A percentile compares a stretch with the other conserved stretches of the same genome.
phyloP scores from a whole-genome alignment of 53 echinoderm and acorn worm species.

The Temnopleurus reevesii region DNA sequence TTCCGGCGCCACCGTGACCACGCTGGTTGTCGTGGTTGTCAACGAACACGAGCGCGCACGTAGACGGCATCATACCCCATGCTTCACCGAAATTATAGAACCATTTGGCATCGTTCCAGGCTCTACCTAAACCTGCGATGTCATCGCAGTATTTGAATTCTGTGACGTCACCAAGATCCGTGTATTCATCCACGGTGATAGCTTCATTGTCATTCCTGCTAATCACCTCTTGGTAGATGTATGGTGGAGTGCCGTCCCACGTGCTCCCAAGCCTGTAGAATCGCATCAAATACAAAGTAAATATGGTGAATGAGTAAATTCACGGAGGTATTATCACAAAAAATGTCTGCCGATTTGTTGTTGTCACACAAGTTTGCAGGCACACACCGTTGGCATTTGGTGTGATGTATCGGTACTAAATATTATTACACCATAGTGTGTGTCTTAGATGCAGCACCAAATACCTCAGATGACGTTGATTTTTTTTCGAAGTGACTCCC shows the following conservation, averaged over 20 bases:
- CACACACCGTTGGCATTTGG: too few relatives aligned
- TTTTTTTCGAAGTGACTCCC: too few relatives aligned
- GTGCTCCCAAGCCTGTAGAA: neutral
- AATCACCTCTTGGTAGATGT: slow-evolving; percentile 89
- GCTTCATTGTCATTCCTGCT: slow-evolving; percentile 69
- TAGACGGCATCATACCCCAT: slow-evolving; percentile 74
- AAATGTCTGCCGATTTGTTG: too few relatives aligned
- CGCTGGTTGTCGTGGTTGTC: slow-evolving; percentile 98
- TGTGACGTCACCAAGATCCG: slow-evolving; percentile 76
- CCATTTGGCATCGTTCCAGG: slow-evolving; percentile 58
- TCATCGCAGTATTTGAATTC: slow-evolving; percentile 84
- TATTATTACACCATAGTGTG: too few relatives aligned
- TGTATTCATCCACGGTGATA: slow-evolving; percentile 71
- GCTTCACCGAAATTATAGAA: slow-evolving; percentile 78
- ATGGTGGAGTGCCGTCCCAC: slow-evolving; percentile 47
- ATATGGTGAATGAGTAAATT: too few relatives aligned
- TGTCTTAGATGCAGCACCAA: too few relatives aligned
- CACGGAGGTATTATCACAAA: too few relatives aligned
- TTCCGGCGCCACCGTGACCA: slow-evolving; percentile 77
- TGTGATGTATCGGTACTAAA: too few relatives aligned
- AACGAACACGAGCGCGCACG: slow-evolving; percentile 74
- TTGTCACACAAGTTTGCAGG: too few relatives aligned
- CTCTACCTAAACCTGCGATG: slow-evolving; percentile 50
- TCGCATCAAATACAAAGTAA: too few relatives aligned
- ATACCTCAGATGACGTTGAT: too few relatives aligned